A percentile compares a stretch with the other conserved stretches of the same genome.
Evolutionary conservation across 2,113 vertebrate species (phyloP).

Genomic region (Microcebus lehilahytsara): DNA sequence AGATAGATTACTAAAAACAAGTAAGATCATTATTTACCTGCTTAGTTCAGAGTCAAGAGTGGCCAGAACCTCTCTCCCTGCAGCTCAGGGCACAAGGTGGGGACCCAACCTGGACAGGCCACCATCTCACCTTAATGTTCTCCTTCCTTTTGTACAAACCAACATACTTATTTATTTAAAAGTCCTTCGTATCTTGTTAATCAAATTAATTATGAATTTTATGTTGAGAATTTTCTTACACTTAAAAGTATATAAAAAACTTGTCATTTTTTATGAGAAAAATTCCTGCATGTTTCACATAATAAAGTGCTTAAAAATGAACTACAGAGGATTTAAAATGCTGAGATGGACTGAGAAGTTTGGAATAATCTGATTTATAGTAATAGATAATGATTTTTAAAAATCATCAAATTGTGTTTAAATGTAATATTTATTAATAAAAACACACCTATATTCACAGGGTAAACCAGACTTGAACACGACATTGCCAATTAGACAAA

Average conservation of each 20-base stretch:
- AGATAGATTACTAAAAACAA: no score
- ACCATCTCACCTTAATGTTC: not conserved
- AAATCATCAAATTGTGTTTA: not conserved
- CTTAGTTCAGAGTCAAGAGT: no score
- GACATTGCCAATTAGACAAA: constrained; percentile 92
- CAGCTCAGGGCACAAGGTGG: no score
- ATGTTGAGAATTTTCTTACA: not conserved
- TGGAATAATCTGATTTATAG: constrained; percentile 20
- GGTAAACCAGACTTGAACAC: constrained; percentile 93
- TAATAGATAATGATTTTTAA: not conserved
- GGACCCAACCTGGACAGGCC: no score
- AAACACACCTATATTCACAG: constrained; percentile 74
- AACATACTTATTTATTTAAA: not conserved
- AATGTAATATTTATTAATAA: constrained; percentile 43
- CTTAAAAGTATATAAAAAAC: not conserved
- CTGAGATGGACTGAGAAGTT: not conserved
- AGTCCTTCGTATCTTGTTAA: not conserved
- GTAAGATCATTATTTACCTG: no score
- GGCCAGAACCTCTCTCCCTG: no score
- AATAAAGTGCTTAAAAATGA: not conserved
- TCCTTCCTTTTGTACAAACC: not conserved
- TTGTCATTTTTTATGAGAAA: constrained; percentile 15
- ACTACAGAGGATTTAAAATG: constrained; percentile 1
- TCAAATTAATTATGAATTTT: constrained; percentile 35
- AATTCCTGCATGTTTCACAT: not conserved